Base-by-base conservation (phyloP, 2,113 vertebrate species). In the Sander lucioperca region DNA sequence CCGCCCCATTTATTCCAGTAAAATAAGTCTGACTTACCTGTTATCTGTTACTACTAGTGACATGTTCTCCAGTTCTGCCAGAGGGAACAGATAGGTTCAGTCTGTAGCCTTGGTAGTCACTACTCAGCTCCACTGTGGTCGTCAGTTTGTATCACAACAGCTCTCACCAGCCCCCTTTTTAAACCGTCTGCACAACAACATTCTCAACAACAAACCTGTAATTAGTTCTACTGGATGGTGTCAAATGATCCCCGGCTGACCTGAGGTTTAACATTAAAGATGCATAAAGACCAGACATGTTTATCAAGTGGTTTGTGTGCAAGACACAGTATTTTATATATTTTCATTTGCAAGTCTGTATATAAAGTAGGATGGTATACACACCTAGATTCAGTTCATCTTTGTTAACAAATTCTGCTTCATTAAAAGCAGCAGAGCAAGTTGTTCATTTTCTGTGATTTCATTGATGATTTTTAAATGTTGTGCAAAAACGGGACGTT, bases 181-280 rank as follows among this genome's bases (percentile, higher is more conserved):
- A 51, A 25, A 48, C 56, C 1, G 5, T 59, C 63, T 53, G 14
- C 56, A 45, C n/a, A 23, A 14, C 79, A 61, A 62, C 30, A 12
- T 23, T n/a, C 45, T 36, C 47, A 18, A 63, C 27, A 64, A 54
- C 48, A 63, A 56, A 62, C n/a, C 27, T 39, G 45, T 33, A 8
- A 64, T 36, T 0, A 19, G 2, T 36, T 18, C 54, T 59, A 53
- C 39, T 6, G 13, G 19, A 0, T 18, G 13, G 18, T 53, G 80
- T 58, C 65, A 70, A 57, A 70, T 75, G 72, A 63, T 36, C 56
- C 25, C 58, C 70, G 79, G 30, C 58, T 76, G 65, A 63, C 64
- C 73, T 56, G 36, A 2, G 7, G 43, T 5, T 27, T 27, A 66
- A 25, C 53, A 16, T 50, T 57, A 58, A 36, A 45, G 25, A 73